Evolutionary conservation across 2,113 vertebrate species (phyloP).

Genomic region (Atrichornis clamosus): DNA sequence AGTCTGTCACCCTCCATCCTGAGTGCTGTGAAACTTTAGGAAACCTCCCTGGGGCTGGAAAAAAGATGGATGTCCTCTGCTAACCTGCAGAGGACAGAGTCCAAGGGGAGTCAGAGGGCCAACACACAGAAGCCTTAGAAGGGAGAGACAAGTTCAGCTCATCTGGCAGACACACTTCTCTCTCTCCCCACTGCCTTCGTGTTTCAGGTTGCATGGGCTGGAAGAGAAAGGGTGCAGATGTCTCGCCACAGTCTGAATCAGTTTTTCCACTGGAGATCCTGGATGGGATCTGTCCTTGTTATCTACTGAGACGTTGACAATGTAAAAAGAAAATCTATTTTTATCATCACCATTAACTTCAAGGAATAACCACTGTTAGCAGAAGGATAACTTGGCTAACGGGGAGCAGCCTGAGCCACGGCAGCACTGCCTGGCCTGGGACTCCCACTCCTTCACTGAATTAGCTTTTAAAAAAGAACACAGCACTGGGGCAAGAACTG

Average conservation of each 20-base stretch:
- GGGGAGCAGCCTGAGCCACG: background rate
- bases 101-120: background rate
- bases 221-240: background rate
- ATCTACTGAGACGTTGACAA: conserved; percentile 17
- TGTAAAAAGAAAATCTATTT: conserved; percentile 18
- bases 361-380: background rate
- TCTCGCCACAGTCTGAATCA: background rate
- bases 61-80: background rate
- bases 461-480: background rate
- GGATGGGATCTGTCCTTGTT: background rate
- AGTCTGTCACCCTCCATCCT: background rate
- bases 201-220: background rate
- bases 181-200: background rate
- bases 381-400: background rate
- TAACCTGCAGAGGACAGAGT: background rate
- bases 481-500: background rate
- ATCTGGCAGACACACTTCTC: background rate
- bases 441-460: background rate
- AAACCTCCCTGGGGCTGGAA: background rate
- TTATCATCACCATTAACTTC: background rate
- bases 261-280: conserved; percentile 18
- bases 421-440: background rate
- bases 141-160: background rate
- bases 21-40: background rate
- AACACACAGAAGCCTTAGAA: background rate